Evolutionary conservation across 1,140 invertebrate species (phyloP), one percentile per base, ranked within the genome.

Genomic region (Megathymus violae): DNA sequence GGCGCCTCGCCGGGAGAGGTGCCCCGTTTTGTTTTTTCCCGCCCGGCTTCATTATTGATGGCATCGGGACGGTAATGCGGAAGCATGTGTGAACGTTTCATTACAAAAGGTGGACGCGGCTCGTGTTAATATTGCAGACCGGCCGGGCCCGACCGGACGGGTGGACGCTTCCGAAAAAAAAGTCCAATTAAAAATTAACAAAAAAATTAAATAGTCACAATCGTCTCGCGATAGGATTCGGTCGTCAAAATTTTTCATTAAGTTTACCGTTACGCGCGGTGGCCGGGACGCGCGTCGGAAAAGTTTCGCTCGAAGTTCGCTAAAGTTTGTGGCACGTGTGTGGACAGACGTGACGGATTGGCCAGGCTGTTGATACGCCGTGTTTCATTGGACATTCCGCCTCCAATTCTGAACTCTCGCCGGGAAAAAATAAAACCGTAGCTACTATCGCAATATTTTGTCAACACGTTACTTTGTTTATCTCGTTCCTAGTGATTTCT

Each of bases 1-100:
- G 86, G 84, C 86, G 80, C 86, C 85, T 89, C 86, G 85, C 67
- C 86, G 84, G 86, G 86, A 86, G 86, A 85, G 86, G 85, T 87
- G 86, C 70, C 82, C 81, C 81, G 82, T 88, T 88, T 91, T 88
- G 86, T 89, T 91, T 89, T 91, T 91, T 89, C 86, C 82, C 84
- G 86, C 85, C 85, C 85, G 83, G 83, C 80, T 89, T 90, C 86
- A 89, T 90, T 89, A 90, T 90, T 89, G 85, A 90, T 89, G 86
- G 88, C 85, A 89, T 88, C 86, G 83, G 82, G 77, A 89, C 84
- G 85, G 80, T 88, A 91, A 91, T 89, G 86, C 86, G 86, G 86
- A 87, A 88, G 88, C 86, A 88, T 89, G 86, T 89, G 86, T 90
- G 86, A 89, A 88, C 86, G 82, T 89, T 88, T 85, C 86, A 88